These are phyloP conservation scores for Meloidogyne hapla DNA, from an alignment of 1,140 invertebrate species.

Conservation along the genomic window DNA sequence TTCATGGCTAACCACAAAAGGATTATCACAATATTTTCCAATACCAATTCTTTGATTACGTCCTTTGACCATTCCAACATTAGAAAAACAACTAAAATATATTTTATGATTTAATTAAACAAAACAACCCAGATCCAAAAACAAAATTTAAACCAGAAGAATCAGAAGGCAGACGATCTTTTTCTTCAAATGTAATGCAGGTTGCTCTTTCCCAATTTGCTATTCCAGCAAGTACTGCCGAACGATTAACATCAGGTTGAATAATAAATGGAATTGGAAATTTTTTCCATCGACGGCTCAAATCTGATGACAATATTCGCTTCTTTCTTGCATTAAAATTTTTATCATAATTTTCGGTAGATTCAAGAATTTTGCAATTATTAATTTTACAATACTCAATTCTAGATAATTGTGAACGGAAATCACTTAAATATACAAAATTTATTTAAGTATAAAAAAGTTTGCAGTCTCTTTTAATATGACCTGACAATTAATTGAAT, in stretches of 20 bases:
- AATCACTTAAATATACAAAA: background rate
- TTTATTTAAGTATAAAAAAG: no score
- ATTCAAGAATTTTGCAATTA: background rate
- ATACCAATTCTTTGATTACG: conserved; percentile 33
- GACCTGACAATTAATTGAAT: conserved; percentile 37
- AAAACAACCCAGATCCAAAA: conserved; percentile 28
- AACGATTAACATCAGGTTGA: conserved; percentile 22
- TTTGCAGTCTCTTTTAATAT: background rate
- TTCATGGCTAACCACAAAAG: conserved; percentile 42
- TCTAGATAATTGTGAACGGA: background rate
- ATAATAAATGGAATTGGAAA: conserved; percentile 40
- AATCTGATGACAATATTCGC: conserved; percentile 30
- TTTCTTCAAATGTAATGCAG: conserved; percentile 32
- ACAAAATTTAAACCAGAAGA: conserved; percentile 28
- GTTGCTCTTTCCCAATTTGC: conserved; percentile 23
- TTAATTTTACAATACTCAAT: background rate
- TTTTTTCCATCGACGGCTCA: conserved; percentile 25
- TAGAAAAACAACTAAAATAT: conserved; percentile 38
- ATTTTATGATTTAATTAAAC: background rate
- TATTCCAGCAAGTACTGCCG: conserved; percentile 28
- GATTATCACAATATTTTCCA: conserved; percentile 34
- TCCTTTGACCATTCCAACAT: conserved; percentile 26
- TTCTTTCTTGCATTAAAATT: conserved; percentile 11
- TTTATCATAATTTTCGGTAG: background rate
- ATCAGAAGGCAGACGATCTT: background rate